Evolutionary conservation across 1,140 invertebrate genomes (phyloP), one percentile per base, ranked within the genome.

Genomic region (Lamellibrachia luymesi): DNA sequence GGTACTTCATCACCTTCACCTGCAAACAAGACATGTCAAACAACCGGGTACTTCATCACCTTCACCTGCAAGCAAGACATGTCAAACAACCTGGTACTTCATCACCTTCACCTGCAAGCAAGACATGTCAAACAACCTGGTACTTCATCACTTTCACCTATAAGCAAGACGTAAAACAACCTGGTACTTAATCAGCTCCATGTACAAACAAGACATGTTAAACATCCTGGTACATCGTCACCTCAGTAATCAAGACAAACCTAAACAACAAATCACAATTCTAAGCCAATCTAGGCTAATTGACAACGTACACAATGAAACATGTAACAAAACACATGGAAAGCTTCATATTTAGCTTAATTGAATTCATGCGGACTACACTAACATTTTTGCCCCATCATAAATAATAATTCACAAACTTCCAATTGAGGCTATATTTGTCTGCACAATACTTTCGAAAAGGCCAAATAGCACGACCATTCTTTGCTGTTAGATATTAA

Each of bases 221-320:
- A 56, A 56, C 98, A 97, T 99, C 98, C 96, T 99, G 98, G 97
- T 99, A 99, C 95, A 98, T 98, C 96, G 99, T 97, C 25, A 98
- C 98, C 97, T 99, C 97, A 96, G 92, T 64, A 93, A 94, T 50
- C 38, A 92, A 51, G 27, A 51, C 92, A 92, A 7, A n/a, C 38
- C 38, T 38, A 38, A 38, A 56, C 52, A 56, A 56, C 17, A 56
- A 56, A 56, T 56, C 52, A 56, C 17, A 56, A 56, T 17, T 6
- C 52, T 56, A 38, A 38, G 38, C 38, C 38, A 38, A 6, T 56
- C 52, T 56, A 56, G 52, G 17, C 52, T 56, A 56, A 56, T 8
- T 56, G 6, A 56, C 52, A 56, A 56, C 1, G 6, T 56, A 56
- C 38, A 38, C 38, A 38, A 38, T 38, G 52, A 17, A 56, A 56